Conservation (phyloP, 2,113 vertebrate genomes). For the Tetraodon nigroviridis region DNA sequence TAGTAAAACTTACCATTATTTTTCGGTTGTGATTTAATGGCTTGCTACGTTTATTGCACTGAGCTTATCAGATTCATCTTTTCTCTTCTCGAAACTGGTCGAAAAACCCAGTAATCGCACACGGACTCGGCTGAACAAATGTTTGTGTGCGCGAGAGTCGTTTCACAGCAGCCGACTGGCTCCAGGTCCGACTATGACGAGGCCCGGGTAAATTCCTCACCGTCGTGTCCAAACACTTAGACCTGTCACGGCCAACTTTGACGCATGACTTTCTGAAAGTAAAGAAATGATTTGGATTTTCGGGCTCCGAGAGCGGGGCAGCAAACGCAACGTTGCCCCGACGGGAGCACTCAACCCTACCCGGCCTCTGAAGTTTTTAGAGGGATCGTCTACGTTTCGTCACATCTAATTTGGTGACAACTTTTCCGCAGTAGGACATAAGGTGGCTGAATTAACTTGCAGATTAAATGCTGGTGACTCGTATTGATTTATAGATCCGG, state of each 20-base stretch:
- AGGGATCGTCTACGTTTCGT: too few species aligned
- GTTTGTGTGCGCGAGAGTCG: constrained; percentile 6
- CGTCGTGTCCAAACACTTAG: constrained; percentile 65
- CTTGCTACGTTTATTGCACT: constrained; percentile 26
- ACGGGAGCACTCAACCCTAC: too few species aligned
- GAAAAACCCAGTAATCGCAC: constrained; percentile 15
- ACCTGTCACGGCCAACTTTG: constrained; percentile 66
- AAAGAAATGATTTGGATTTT: constrained; percentile 54
- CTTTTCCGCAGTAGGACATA: constrained; percentile 14
- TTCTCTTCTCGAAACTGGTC: constrained; percentile 3
- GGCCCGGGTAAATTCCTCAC: constrained; percentile 78
- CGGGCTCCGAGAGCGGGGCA: constrained; percentile 14
- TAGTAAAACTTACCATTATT: constrained; percentile 47
- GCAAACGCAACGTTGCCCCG: too few species aligned
- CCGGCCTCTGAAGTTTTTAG: too few species aligned
- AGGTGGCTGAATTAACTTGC: constrained; percentile 50
- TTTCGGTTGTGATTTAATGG: constrained; percentile 46
- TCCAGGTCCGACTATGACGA: constrained; percentile 72
- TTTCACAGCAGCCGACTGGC: constrained; percentile 64
- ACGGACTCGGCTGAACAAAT: constrained; percentile 16
- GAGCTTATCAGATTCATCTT: constrained; percentile 19
- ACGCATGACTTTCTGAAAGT: constrained; percentile 65
- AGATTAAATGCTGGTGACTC: constrained; percentile 64
- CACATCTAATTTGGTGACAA: constrained; percentile 3
- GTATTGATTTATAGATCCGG: constrained; percentile 69